A percentile compares a stretch with the other conserved stretches of the same genome.
phyloP scores from a whole-genome alignment of 2,797 vertebrate species.

The Falco berigora region DNA sequence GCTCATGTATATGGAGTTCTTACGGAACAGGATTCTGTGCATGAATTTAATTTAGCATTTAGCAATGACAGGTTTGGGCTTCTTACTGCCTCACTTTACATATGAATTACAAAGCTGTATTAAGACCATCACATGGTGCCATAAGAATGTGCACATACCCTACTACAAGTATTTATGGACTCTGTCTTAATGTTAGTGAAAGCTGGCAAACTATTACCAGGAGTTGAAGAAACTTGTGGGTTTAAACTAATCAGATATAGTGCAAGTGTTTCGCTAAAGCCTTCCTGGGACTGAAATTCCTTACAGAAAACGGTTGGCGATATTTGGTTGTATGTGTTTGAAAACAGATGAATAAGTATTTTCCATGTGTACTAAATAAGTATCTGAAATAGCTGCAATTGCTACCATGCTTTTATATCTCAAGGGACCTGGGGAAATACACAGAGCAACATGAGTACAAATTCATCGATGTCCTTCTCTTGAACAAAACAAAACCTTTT shows the following conservation, averaged over 20 bases:
- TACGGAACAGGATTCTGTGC: not conserved
- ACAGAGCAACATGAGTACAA: not conserved
- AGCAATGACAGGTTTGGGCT: not conserved
- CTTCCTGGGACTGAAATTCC: not conserved
- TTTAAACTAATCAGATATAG: not conserved
- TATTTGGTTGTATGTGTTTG: not conserved
- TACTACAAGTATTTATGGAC: not conserved
- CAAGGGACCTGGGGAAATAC: not conserved
- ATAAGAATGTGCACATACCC: not conserved
- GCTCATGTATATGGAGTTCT: not conserved
- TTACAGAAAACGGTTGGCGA: not conserved
- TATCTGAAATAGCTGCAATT: not conserved
- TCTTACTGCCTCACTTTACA: not conserved
- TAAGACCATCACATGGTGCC: not conserved
- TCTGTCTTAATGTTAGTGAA: not conserved
- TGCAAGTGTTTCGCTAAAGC: not conserved
- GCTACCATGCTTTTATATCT: not conserved
- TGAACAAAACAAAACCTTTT: not conserved
- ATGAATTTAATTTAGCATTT: not conserved
- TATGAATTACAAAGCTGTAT: not conserved
- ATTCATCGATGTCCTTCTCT: not conserved
- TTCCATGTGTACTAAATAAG: not conserved
- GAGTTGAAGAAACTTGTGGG: not conserved
- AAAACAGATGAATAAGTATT: slow-evolving; percentile 5
- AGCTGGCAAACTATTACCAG: not conserved